Evolutionary conservation across 2,797 vertebrate genomes (phyloP).

Genomic region (Alfaro cultratus): DNA sequence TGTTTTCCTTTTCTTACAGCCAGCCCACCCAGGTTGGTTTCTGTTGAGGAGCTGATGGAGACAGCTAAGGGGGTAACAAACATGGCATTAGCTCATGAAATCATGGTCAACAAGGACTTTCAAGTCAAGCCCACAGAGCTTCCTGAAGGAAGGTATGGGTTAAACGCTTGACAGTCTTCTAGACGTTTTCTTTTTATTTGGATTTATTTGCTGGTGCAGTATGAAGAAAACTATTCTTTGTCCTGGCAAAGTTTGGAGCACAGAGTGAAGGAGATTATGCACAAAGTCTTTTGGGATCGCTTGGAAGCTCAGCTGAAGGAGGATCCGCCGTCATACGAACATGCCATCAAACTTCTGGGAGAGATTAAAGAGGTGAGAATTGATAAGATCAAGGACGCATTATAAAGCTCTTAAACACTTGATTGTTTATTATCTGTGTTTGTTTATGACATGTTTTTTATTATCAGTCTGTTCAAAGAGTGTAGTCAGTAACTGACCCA

Average conservation of each 20-base stretch:
- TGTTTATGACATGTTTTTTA: not conserved
- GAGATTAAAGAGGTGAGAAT: slow-evolving; percentile 94
- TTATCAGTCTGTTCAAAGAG: not conserved
- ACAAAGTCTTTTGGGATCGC: slow-evolving; percentile 97
- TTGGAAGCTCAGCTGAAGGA: slow-evolving; percentile 90
- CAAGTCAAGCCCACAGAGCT: slow-evolving; percentile 87
- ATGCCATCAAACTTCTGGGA: slow-evolving; percentile 91
- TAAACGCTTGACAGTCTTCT: not conserved
- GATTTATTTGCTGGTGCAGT: not conserved
- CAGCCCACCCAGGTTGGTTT: slow-evolving; percentile 86
- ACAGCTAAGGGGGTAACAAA: slow-evolving; percentile 93
- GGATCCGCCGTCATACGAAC: slow-evolving; percentile 89
- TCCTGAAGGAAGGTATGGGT: slow-evolving; percentile 90
- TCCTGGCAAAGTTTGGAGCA: slow-evolving; percentile 86
- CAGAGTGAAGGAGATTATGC: slow-evolving; percentile 92
- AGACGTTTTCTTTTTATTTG: not conserved
- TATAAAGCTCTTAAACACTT: not conserved
- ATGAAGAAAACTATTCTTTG: not conserved
- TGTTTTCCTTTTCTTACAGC: slow-evolving; percentile 74
- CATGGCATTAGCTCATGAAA: slow-evolving; percentile 95
- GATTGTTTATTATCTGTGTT: not conserved
- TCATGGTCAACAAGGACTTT: slow-evolving; percentile 90
- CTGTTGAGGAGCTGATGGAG: slow-evolving; percentile 91
- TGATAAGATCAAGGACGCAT: not conserved
- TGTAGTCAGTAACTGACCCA: not conserved